A percentile compares a stretch with the other conserved stretches of the same genome.
These are phyloP conservation scores for Pandion haliaetus DNA, from an alignment of 2,113 vertebrate species.

Conservation along the genomic window DNA sequence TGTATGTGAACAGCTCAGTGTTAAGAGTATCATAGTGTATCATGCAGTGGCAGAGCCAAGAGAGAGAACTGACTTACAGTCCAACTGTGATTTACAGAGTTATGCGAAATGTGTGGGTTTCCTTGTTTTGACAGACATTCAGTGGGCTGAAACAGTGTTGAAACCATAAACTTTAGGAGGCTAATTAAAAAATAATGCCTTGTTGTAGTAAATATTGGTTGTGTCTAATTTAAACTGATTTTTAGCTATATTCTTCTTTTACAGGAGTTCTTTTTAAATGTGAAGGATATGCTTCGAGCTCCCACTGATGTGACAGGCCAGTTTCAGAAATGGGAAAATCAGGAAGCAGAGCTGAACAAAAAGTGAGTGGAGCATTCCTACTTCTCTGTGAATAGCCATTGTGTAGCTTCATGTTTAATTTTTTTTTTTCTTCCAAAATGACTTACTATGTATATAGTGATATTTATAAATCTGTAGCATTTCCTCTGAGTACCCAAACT, in stretches of 20 bases:
- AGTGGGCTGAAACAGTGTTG: background rate
- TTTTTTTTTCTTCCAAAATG: background rate
- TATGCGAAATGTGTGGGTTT: background rate
- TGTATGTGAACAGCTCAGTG: background rate
- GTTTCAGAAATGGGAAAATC: slow-evolving; percentile 91
- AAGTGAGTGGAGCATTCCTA: slow-evolving; percentile 67
- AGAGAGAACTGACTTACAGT: background rate
- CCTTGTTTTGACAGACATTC: background rate
- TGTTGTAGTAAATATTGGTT: background rate
- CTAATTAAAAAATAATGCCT: background rate
- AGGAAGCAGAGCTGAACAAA: slow-evolving; percentile 84
- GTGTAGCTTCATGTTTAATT: background rate
- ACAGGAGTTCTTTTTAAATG: slow-evolving; percentile 96
- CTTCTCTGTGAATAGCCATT: background rate
- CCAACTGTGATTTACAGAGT: background rate
- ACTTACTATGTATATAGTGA: background rate
- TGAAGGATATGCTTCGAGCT: slow-evolving; percentile 89
- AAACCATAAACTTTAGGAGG: background rate
- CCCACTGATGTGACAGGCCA: slow-evolving; percentile 81
- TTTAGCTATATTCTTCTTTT: background rate
- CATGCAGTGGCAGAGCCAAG: background rate
- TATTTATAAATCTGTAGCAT: background rate
- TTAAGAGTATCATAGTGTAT: background rate
- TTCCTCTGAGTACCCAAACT: background rate
- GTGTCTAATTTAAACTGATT: background rate